These are phyloP conservation scores for Polypterus bichir DNA, from an alignment of 2,113 vertebrate genomes.

Conservation along the genomic window DNA sequence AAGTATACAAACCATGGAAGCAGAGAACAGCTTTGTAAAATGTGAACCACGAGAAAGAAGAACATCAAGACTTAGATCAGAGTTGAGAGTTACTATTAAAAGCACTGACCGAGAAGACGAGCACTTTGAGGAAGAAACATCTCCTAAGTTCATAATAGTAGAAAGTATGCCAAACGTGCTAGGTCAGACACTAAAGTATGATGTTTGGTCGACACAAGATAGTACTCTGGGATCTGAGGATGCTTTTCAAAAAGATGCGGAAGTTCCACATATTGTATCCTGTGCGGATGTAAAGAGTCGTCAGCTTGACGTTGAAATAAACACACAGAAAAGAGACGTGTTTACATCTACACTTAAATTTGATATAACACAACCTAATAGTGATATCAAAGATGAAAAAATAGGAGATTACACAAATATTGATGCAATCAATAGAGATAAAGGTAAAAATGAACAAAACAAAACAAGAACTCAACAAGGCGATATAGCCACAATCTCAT, in stretches of 20 bases:
- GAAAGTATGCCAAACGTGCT: slow-evolving; percentile 36
- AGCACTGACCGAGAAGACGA: slow-evolving; percentile 37
- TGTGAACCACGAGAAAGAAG: slow-evolving; percentile 29
- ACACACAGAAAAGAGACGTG: slow-evolving; percentile 9
- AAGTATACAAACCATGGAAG: slow-evolving; percentile 1
- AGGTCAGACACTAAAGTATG: slow-evolving; percentile 4
- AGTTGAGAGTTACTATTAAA: slow-evolving; percentile 43
- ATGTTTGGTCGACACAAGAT: slow-evolving; percentile 27
- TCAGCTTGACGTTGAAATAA: slow-evolving; percentile 20
- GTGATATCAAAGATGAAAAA: neutral
- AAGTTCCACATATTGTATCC: slow-evolving; percentile 18
- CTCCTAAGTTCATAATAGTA: slow-evolving; percentile 31
- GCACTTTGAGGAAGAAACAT: slow-evolving; percentile 12
- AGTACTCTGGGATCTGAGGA: slow-evolving; percentile 32
- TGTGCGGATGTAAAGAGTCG: slow-evolving; percentile 16
- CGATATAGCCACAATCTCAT: too few species aligned
- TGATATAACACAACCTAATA: neutral
- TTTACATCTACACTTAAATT: slow-evolving; percentile 1
- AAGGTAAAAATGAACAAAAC: too few species aligned
- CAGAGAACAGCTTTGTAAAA: neutral
- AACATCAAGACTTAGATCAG: slow-evolving; percentile 43
- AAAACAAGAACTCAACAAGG: too few species aligned
- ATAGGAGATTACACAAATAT: too few species aligned
- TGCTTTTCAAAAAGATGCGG: slow-evolving; percentile 18
- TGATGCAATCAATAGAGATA: too few species aligned